Conservation (phyloP, 2,888 invertebrate species). For the Lochmaea capreae region DNA sequence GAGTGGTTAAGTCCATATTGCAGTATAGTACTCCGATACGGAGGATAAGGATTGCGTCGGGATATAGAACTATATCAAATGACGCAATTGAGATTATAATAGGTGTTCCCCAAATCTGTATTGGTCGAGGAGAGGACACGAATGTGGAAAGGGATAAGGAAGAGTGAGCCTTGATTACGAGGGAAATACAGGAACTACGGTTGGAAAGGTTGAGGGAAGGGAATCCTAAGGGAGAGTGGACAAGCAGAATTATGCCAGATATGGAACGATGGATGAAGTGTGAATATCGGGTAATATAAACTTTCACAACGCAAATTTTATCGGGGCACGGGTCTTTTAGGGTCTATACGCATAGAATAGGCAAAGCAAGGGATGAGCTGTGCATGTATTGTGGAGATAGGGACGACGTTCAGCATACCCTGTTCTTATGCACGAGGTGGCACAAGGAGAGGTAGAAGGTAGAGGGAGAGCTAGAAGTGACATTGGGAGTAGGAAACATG, state of each 20-base stretch:
- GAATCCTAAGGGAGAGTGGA: neutral
- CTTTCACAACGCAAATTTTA: neutral
- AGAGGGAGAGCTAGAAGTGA: neutral
- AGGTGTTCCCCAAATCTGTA: neutral
- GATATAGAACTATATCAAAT: slow-evolving; percentile 22
- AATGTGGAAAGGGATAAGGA: too few relatives aligned
- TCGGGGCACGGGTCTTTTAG: neutral
- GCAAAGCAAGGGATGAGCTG: neutral
- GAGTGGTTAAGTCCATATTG: too few relatives aligned
- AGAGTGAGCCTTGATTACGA: too few relatives aligned
- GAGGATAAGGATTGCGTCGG: slow-evolving; percentile 7
- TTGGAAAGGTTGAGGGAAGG: neutral
- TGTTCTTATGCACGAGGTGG: too few relatives aligned
- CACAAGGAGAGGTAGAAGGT: too few relatives aligned
- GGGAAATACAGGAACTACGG: neutral
- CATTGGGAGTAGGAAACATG: neutral
- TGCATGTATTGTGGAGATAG: slow-evolving; percentile 7
- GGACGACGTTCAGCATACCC: neutral
- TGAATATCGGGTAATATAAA: neutral
- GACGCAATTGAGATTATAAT: neutral
- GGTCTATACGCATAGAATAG: neutral
- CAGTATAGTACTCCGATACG: too few relatives aligned
- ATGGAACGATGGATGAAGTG: neutral
- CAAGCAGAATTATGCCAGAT: neutral
- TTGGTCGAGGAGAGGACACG: too few relatives aligned